Conservation (phyloP, 2,888 invertebrate genomes). For the Falcaria lacertinaria region DNA sequence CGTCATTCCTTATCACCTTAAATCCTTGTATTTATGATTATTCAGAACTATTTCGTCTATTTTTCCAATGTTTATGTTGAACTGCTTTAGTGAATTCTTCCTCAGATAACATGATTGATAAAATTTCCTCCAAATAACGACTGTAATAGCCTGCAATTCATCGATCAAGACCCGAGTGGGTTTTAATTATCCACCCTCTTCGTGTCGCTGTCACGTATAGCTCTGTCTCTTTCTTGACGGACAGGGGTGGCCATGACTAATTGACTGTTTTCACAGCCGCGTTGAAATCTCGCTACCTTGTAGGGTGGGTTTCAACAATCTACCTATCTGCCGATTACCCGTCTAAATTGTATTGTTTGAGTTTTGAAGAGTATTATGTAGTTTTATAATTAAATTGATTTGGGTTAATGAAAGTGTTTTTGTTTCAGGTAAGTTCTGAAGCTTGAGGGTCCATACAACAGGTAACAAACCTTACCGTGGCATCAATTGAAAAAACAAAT, state of each 20-base stretch:
- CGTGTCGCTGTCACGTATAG: constrained; percentile 25
- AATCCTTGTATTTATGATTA: no score
- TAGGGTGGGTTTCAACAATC: background rate
- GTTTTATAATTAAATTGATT: background rate
- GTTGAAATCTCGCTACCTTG: constrained; percentile 1
- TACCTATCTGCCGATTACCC: background rate
- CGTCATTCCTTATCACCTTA: no score
- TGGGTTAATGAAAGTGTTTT: background rate
- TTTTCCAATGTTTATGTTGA: no score
- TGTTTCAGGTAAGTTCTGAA: background rate
- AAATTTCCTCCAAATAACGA: background rate
- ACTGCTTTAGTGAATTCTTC: no score
- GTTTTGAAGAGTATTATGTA: background rate
- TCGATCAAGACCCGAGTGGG: constrained; percentile 28
- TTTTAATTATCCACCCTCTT: constrained; percentile 32
- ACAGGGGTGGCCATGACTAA: constrained; percentile 8
- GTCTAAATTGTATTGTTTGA: background rate
- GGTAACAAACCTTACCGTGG: no score
- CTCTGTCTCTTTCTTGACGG: constrained; percentile 17
- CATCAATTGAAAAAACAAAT: no score
- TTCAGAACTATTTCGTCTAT: no score
- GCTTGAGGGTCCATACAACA: no score
- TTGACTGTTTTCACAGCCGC: constrained; percentile 3
- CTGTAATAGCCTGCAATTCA: constrained; percentile 7
- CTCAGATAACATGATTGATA: background rate